A percentile compares a stretch with the other conserved stretches of the same genome.
phyloP scores from a whole-genome alignment of 2,888 invertebrate genomes.

The Temnothorax ravouxi region DNA sequence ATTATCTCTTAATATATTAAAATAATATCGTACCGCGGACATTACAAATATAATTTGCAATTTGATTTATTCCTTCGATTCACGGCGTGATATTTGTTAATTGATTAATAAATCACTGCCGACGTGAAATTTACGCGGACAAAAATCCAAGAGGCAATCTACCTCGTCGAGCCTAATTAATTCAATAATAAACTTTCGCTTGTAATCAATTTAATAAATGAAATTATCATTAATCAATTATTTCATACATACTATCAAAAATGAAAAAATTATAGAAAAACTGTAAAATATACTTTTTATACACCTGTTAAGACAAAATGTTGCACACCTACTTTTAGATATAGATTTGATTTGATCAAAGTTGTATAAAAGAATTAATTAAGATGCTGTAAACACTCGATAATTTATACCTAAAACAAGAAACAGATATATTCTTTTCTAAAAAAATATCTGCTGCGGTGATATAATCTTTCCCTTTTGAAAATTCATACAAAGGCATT shows the following conservation, averaged over 20 bases:
- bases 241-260: neutral
- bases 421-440: neutral
- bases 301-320: neutral
- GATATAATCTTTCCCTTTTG: neutral
- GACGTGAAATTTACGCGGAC: neutral
- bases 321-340: neutral
- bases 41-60: constrained; percentile 36
- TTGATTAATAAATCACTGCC: neutral
- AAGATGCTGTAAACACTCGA: neutral
- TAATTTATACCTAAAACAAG: neutral
- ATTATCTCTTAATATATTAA: constrained; percentile 5
- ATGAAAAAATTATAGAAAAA: neutral
- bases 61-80: constrained; percentile 17
- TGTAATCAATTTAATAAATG: constrained; percentile 17
- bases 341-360: neutral
- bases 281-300: neutral
- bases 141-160: constrained; percentile 15
- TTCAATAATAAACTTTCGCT: constrained; percentile 29
- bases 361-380: neutral
- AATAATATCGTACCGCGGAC: neutral
- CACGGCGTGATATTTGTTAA: constrained; percentile 20
- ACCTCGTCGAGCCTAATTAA: constrained; percentile 15
- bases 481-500: neutral
- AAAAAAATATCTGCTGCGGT: neutral
- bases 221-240: neutral